Percentiles rank a stretch among this genome's conserved stretches.
Conservation (phyloP, 2,113 vertebrate genomes). For the Mixornis gularis region DNA sequence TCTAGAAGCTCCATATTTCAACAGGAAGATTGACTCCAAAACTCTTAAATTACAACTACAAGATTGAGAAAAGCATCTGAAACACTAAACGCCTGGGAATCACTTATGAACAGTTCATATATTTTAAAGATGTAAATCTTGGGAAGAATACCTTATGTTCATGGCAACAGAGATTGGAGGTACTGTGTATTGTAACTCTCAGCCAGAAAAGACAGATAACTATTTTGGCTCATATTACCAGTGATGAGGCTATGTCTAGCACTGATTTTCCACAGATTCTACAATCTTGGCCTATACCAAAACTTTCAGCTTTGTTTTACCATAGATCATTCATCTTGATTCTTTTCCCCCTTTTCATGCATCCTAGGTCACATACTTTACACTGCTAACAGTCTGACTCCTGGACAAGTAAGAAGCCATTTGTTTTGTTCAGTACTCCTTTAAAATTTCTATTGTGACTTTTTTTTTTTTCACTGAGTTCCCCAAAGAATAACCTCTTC, state of each 20-base stretch:
- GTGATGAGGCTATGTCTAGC: slow-evolving; percentile 81
- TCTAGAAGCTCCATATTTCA: slow-evolving; percentile 28
- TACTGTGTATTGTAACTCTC: slow-evolving; percentile 68
- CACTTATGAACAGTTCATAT: slow-evolving; percentile 73
- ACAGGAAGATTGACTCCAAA: slow-evolving; percentile 15
- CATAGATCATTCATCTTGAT: slow-evolving; percentile 71
- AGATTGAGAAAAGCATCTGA: slow-evolving; percentile 56
- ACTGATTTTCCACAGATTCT: slow-evolving; percentile 79
- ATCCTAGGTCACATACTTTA: slow-evolving; percentile 72
- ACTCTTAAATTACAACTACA: slow-evolving; percentile 41
- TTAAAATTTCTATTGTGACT: slow-evolving; percentile 72
- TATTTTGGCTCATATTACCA: slow-evolving; percentile 78
- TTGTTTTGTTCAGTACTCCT: slow-evolving; percentile 67
- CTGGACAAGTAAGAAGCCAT: slow-evolving; percentile 64
- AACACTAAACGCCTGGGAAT: slow-evolving; percentile 61
- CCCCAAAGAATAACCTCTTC: slow-evolving; percentile 77
- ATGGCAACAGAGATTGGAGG: slow-evolving; percentile 60
- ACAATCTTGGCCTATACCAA: slow-evolving; percentile 73
- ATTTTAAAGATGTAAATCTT: slow-evolving; percentile 77
- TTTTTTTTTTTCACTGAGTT: slow-evolving; percentile 57
- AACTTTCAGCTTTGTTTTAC: slow-evolving; percentile 67
- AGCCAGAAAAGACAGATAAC: slow-evolving; percentile 79
- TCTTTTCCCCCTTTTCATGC: slow-evolving; percentile 50
- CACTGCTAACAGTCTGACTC: slow-evolving; percentile 67
- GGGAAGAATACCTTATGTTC: slow-evolving; percentile 71